Percentiles rank a stretch among this genome's conserved stretches.
These are phyloP conservation scores for Progne subis DNA, from an alignment of 2,113 vertebrate species.

Conservation along the genomic window DNA sequence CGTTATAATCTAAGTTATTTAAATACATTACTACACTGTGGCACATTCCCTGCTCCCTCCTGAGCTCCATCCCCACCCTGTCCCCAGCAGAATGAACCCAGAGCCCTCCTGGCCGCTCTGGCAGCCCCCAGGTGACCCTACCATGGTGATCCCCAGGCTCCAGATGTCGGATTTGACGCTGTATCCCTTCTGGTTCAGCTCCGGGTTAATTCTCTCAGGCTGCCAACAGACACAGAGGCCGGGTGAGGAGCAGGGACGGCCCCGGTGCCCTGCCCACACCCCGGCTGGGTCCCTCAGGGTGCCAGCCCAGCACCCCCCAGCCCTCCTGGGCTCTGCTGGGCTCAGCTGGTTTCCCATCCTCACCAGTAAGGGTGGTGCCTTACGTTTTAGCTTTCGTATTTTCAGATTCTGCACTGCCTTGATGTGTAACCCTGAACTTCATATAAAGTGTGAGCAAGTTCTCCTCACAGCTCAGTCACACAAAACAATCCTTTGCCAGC, in stretches of 20 bases:
- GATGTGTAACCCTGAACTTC: neutral
- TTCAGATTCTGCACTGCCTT: neutral
- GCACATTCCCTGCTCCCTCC: fast-evolving
- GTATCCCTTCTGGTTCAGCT: constrained; percentile 97
- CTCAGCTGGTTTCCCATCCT: neutral
- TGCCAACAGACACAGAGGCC: constrained; percentile 47
- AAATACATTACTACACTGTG: neutral
- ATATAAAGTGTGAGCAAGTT: neutral
- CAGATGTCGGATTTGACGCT: constrained; percentile 97
- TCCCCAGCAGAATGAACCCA: neutral
- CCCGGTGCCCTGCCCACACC: fast-evolving
- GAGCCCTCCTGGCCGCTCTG: neutral
- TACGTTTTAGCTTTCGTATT: neutral
- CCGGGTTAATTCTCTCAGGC: constrained; percentile 97
- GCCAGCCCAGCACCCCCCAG: neutral
- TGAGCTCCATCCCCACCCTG: fast-evolving
- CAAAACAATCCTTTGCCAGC: neutral
- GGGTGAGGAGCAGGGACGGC: neutral
- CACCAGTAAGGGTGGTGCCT: neutral
- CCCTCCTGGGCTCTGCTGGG: neutral
- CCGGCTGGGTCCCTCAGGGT: neutral
- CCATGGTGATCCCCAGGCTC: constrained; percentile 98
- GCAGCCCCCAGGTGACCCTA: constrained; percentile 30
- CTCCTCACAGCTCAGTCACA: neutral
- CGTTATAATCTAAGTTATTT: neutral